Conservation (phyloP, 2,888 invertebrate genomes). For the Oeneis ivallda region DNA sequence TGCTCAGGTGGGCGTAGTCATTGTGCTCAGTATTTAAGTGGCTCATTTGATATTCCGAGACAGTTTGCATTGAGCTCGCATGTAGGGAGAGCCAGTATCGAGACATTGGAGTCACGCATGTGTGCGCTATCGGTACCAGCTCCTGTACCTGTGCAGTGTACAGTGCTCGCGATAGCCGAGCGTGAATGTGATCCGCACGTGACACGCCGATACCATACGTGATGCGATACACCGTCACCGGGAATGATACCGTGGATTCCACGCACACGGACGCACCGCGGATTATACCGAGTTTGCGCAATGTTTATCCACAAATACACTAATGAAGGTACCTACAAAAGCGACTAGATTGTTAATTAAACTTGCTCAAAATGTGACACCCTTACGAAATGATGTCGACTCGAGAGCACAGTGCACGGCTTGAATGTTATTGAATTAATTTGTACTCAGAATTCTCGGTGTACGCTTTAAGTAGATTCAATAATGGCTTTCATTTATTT, state of each 20-base stretch:
- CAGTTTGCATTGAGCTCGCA: slow-evolving; percentile 77
- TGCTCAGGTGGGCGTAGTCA: slow-evolving; percentile 78
- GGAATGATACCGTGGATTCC: slow-evolving; percentile 43
- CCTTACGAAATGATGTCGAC: slow-evolving; percentile 77
- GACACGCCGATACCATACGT: slow-evolving; percentile 43
- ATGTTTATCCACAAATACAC: slow-evolving; percentile 81
- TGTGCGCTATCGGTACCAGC: slow-evolving; percentile 38
- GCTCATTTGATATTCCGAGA: slow-evolving; percentile 81
- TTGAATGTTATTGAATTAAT: slow-evolving; percentile 80
- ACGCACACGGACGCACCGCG: slow-evolving; percentile 61
- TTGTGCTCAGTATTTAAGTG: slow-evolving; percentile 79
- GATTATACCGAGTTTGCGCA: slow-evolving; percentile 66
- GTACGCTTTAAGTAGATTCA: slow-evolving; percentile 70
- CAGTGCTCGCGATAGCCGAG: slow-evolving; percentile 49
- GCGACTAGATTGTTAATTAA: slow-evolving; percentile 82
- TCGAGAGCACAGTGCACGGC: slow-evolving; percentile 76
- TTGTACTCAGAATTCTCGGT: slow-evolving; percentile 78
- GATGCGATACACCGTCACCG: slow-evolving; percentile 31
- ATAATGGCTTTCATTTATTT: slow-evolving; percentile 68
- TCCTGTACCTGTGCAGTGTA: slow-evolving; percentile 39
- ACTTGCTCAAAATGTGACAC: slow-evolving; percentile 81
- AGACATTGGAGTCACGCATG: slow-evolving; percentile 58
- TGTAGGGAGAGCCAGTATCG: slow-evolving; percentile 64
- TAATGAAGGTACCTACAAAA: slow-evolving; percentile 82
- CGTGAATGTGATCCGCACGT: slow-evolving; percentile 51